Evolutionary conservation across 2,113 vertebrate genomes (phyloP).

Genomic region (Calyptommatus sinebrachiatus): DNA sequence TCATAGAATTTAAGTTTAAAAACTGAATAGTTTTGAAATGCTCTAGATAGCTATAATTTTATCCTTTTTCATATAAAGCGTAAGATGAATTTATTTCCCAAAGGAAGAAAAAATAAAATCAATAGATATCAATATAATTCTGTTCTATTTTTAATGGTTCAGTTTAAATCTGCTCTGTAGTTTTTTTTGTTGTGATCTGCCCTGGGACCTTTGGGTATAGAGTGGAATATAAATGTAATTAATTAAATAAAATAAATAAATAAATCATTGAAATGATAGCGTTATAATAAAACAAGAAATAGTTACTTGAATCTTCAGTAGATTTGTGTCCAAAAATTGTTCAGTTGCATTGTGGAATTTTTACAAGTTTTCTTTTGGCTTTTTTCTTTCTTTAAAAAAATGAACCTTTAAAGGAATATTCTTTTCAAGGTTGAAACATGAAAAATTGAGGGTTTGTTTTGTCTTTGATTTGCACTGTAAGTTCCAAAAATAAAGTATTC

Average conservation of each 20-base stretch:
- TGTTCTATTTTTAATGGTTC: no score
- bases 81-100: slow-evolving; percentile 13
- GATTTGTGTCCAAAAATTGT: no score
- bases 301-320: no score
- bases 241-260: no score
- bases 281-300: neutral
- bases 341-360: no score
- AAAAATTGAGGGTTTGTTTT: neutral
- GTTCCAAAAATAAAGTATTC: neutral
- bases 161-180: no score
- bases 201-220: no score
- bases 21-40: no score
- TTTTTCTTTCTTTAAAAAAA: neutral
- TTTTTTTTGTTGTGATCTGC: no score
- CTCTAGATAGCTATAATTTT: no score
- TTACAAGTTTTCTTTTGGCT: neutral
- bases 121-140: neutral
- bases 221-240: no score
- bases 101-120: slow-evolving; percentile 31
- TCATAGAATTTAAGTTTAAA: no score
- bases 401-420: neutral
- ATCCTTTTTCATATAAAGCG: neutral
- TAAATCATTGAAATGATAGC: neutral
- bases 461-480: neutral
- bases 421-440: neutral